Base-by-base conservation (phyloP, 2,888 invertebrate species). In the Rotaria macrura region DNA sequence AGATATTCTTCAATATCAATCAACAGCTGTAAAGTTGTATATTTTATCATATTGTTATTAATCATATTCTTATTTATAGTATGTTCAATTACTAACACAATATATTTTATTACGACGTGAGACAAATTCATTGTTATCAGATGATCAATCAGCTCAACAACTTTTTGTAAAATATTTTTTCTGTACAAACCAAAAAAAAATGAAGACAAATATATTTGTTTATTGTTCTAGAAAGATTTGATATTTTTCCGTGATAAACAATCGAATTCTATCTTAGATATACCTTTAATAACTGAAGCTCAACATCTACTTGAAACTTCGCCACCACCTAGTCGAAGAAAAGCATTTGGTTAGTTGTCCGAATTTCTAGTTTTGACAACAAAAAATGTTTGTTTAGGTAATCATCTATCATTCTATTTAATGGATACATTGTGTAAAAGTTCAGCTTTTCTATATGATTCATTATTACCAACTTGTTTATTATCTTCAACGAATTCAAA, bases 21-120 rank as follows among this genome's bases (percentile, higher is more conserved):
- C 43, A n/a, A 43, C 79, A 79, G 79, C 79, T 40, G 79, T 79
- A 79, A 34, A 34, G 0, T 43, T 40, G 3, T 7, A 25, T 38
- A n/a, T 40, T 1, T 3, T 74, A 38, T 40, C 7, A 47, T 47
- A 9, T 52, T 52, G 52, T 5, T 23, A 23, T 52, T 52, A 23
- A 23, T 52, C 7, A 0, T 9, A 10, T 29, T 43, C 25, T 79
- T 79, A 25, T 43, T 79, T n/a, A 4, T 79, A 79, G 79, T 79
- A 79, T 43, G n/a, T 79, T 43, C 79, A 79, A 79, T 40, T 79
- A 43, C n/a, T 79, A 79, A 79, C 79, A n/a, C 79, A 79, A 79
- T 43, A 79, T n/a, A 79, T 79, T 43, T 25, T 79, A 79, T 43
- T 79, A n/a, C 10, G 25, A n/a, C 79, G 43, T 79, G 79, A 79